Evolutionary conservation across 2,888 invertebrate genomes (phyloP).

Genomic region (Ophion ventricosus): DNA sequence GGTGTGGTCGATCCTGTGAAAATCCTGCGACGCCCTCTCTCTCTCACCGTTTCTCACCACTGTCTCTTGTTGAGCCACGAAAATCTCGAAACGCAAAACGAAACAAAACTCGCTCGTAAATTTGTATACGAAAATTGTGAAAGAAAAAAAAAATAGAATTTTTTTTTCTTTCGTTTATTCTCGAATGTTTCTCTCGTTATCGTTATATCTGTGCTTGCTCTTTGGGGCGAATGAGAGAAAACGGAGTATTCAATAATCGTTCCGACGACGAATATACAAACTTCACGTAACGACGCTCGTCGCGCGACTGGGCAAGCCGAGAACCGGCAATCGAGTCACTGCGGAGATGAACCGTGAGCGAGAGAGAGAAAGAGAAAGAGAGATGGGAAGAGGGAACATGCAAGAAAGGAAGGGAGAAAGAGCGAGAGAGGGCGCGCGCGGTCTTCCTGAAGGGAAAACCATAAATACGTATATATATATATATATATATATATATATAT

Average conservation of each 20-base stretch:
- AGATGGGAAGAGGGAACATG: constrained; percentile 26
- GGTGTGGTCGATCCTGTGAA: constrained; percentile 31
- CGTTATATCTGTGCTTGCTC: not conserved
- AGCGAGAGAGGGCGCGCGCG: constrained; percentile 33
- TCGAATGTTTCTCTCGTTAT: not conserved
- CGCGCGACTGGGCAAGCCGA: constrained; percentile 68
- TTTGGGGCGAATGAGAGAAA: constrained; percentile 12
- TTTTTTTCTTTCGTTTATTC: constrained; percentile 3
- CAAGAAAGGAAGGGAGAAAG: constrained; percentile 25
- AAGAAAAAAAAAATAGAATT: not conserved
- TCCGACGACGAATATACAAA: constrained; percentile 48
- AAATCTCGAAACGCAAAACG: constrained; percentile 26
- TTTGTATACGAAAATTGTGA: not conserved
- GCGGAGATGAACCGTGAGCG: constrained; percentile 30
- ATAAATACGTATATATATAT: constrained; percentile 23
- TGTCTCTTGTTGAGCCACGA: constrained; percentile 30
- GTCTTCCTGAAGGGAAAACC: constrained; percentile 40
- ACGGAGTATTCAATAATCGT: constrained; percentile 11
- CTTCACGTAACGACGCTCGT: constrained; percentile 67
- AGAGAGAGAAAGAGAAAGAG: constrained; percentile 25
- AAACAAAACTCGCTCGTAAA: constrained; percentile 3
- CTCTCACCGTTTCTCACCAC: constrained; percentile 25
- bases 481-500: no score
- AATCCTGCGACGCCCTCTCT: constrained; percentile 50
- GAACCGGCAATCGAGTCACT: constrained; percentile 62